Base-by-base conservation (phyloP, 1,140 invertebrate species). In the Micrasema longulum region DNA sequence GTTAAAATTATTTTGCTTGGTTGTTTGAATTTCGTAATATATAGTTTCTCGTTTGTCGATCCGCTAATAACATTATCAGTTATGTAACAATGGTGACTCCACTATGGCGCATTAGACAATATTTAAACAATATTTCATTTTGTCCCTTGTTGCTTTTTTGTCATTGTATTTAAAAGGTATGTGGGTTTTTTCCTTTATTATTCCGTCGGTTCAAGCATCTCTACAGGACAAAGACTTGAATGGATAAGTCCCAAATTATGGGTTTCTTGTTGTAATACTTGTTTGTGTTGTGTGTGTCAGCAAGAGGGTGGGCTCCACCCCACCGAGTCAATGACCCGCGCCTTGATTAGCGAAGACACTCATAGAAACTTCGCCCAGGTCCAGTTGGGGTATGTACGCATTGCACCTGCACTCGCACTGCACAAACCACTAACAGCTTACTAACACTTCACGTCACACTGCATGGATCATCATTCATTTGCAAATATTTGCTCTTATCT, bases 241-340 rank as follows among this genome's bases (percentile, higher is more conserved):
- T 26, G 36, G n/a, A 35, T 64, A 64, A 31, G 26, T 47, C 43
- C 62, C 23, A 12, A 60, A 16, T 57, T 52, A 35, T 31, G 68
- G 57, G 72, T 31, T 82, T 76, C 83, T 80, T 83, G 79, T 83
- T 83, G 81, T 75, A 79, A 82, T 83, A 78, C 84, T 80, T 83
- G 78, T 80, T 82, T 85, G 83, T 85, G 87, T 85, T 82, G 87
- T 85, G 83, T 89, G 85, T 88, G 87, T 87, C 89, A 95, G 92
- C 93, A 94, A 90, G 93, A 94, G 88, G 93, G 93, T 88, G 93
- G 92, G 87, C 88, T 92, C 82, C 93, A 91, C 87, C 91, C 92
- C 86, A 94, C 93, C 83, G 93, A 95, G 86, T 94, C 93, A 85
- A 95, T 95, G 93, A 95, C 93, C 84, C 90, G 93, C 82, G 93